Percentiles rank a stretch among this genome's conserved stretches.
Evolutionary conservation across 2,888 invertebrate species (phyloP).

Genomic region (Xanthorhoe designata): DNA sequence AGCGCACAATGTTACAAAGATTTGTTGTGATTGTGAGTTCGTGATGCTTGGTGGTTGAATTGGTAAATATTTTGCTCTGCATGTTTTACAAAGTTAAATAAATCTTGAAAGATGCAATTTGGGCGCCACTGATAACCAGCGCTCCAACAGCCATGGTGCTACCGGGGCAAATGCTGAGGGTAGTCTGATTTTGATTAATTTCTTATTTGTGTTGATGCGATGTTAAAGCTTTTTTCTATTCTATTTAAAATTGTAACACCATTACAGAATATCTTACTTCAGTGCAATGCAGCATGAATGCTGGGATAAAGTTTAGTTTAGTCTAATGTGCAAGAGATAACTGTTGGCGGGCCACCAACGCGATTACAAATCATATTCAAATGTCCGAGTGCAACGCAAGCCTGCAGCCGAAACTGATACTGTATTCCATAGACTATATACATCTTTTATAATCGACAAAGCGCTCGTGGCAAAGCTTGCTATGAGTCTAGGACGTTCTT

Average conservation of each 20-base stretch:
- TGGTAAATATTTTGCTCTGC: background rate
- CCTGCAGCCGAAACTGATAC: conserved; percentile 19
- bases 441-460: background rate
- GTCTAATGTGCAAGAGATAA: conserved; percentile 3
- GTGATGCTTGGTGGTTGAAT: background rate
- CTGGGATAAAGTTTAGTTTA: background rate
- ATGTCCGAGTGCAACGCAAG: conserved; percentile 24
- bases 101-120: no score
- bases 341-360: conserved; percentile 18
- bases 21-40: background rate
- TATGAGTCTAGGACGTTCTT: no score
- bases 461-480: no score
- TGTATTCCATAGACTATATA: background rate
- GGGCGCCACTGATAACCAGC: no score
- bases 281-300: background rate
- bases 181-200: no score
- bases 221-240: no score
- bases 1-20: conserved; percentile 6
- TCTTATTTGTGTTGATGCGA: no score
- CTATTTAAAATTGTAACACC: background rate
- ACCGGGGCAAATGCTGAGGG: no score
- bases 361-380: conserved; percentile 33
- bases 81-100: no score
- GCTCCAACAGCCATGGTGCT: no score
- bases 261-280: background rate